These are phyloP conservation scores for Cynocephalus volans DNA, from an alignment of 2,113 vertebrate genomes.

Conservation along the genomic window DNA sequence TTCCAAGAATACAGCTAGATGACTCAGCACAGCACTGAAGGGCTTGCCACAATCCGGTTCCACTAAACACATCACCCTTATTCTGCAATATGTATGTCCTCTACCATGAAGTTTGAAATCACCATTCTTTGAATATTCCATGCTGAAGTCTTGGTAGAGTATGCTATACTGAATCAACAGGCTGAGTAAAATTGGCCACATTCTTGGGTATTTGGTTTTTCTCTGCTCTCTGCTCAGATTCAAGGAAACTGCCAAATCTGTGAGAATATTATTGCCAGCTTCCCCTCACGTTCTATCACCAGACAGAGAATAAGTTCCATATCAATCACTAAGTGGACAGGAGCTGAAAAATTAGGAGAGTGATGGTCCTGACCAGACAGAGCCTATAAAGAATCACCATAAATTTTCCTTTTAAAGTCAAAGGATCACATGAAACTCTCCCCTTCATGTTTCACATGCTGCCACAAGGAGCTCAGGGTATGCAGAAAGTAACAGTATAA, in stretches of 20 bases:
- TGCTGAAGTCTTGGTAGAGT: not conserved
- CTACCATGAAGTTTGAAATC: not conserved
- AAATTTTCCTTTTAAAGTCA: constrained; percentile 60
- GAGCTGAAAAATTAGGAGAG: constrained; percentile 20
- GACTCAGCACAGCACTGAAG: not conserved
- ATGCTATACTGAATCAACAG: not conserved
- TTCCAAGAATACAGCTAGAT: not conserved
- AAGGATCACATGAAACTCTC: constrained; percentile 55
- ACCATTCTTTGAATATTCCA: not conserved
- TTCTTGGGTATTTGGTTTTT: constrained; percentile 46
- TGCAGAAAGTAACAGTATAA: not conserved
- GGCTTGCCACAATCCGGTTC: not conserved
- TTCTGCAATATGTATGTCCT: not conserved
- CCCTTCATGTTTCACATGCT: not conserved
- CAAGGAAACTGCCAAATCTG: constrained; percentile 59
- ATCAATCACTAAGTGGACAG: constrained; percentile 45
- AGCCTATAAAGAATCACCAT: constrained; percentile 7
- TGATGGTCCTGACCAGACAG: not conserved
- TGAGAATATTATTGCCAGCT: constrained; percentile 38
- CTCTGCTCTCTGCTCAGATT: constrained; percentile 60
- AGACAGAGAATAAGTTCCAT: constrained; percentile 51
- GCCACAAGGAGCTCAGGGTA: constrained; percentile 38
- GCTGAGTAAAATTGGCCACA: constrained; percentile 16
- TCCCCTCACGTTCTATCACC: constrained; percentile 36
- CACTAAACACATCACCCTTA: not conserved